Evolutionary conservation across 2,797 vertebrate species (phyloP).

Genomic region (Podarcis lilfordi): DNA sequence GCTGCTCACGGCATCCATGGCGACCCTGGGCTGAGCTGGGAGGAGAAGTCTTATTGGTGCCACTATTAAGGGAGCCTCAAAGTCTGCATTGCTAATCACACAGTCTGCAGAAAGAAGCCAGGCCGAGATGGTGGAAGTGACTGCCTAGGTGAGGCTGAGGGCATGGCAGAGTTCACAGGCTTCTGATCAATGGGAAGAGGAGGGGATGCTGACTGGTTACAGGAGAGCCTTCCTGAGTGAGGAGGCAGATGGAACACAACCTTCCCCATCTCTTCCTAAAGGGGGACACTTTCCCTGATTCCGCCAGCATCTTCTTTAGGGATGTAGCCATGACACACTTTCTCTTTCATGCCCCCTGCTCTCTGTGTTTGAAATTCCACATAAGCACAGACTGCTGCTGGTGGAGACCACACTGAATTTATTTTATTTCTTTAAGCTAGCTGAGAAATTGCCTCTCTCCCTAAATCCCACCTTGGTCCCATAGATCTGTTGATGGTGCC

Average conservation of each 20-base stretch:
- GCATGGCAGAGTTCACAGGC: neutral
- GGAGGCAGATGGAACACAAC: neutral
- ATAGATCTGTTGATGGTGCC: too few species aligned
- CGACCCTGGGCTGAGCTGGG: too few species aligned
- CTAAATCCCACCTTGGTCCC: too few species aligned
- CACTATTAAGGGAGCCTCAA: neutral
- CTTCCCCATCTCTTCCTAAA: neutral
- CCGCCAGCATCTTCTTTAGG: too few species aligned
- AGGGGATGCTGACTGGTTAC: neutral
- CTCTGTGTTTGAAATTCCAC: neutral
- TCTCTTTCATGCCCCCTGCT: too few species aligned
- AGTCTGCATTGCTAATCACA: neutral
- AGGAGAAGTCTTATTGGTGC: neutral
- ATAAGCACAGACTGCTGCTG: neutral
- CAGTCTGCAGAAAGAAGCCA: neutral
- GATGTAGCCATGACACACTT: neutral
- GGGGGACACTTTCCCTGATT: neutral
- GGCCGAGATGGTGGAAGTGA: neutral
- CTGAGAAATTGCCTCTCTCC: too few species aligned
- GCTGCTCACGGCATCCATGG: neutral
- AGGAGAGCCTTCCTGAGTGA: too few species aligned
- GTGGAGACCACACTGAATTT: neutral
- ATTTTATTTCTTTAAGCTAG: too few species aligned
- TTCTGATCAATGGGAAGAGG: neutral
- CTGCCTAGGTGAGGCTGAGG: neutral